A percentile compares a stretch with the other conserved stretches of the same genome.
Conservation (phyloP, 37 sponge, comb jelly and placozoan genomes). For the Halisarca cf. caerulea region DNA sequence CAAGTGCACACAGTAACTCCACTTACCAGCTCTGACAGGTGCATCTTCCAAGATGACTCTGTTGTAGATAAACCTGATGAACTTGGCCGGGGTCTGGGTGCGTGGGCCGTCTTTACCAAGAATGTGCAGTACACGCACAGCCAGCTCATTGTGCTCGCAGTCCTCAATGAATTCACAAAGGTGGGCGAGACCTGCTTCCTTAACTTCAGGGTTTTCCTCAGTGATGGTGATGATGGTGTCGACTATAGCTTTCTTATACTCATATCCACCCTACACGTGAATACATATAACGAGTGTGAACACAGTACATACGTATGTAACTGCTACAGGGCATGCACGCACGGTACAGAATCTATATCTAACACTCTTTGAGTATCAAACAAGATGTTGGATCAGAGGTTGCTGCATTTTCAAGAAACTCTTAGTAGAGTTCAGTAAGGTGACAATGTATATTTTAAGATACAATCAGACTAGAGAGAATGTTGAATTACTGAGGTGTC, state of each 20-base stretch:
- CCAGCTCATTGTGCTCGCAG: constrained; percentile 91
- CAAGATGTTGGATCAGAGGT: too few species aligned
- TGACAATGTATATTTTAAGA: too few species aligned
- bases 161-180: constrained; percentile 98
- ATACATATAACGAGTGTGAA: neutral
- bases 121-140: constrained; percentile 82
- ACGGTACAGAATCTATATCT: neutral
- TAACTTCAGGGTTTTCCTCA: constrained; percentile 89
- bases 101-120: constrained; percentile 91
- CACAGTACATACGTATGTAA: neutral
- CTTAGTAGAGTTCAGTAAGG: too few species aligned
- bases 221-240: constrained; percentile 90
- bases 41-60: constrained; percentile 88
- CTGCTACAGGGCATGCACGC: neutral
- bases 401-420: too few species aligned
- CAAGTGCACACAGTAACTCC: too few species aligned
- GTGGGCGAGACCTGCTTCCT: constrained; percentile 89
- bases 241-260: constrained; percentile 97
- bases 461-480: too few species aligned
- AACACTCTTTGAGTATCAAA: too few species aligned
- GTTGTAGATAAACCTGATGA: constrained; percentile 96
- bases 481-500: too few species aligned
- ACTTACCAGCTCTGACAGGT: constrained; percentile 84
- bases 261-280: constrained; percentile 78
- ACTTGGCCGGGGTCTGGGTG: constrained; percentile 73